Evolutionary conservation across 2,797 vertebrate species (phyloP).

Genomic region (Pangasius djambal): DNA sequence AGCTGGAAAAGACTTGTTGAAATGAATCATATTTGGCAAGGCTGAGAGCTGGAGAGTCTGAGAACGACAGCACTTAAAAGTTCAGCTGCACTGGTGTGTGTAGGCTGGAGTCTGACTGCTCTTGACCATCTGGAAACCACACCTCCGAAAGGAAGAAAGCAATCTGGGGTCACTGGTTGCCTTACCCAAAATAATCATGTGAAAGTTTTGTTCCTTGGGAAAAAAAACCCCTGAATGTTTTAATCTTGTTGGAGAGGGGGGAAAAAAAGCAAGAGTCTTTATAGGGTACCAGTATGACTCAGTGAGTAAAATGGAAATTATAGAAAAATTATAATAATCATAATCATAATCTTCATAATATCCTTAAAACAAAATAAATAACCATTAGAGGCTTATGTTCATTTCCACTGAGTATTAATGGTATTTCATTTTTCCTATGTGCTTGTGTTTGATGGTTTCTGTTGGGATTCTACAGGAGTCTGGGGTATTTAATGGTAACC

Average conservation of each 20-base stretch:
- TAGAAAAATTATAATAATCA: background rate
- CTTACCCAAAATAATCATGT: conserved; percentile 46
- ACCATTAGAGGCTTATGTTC: background rate
- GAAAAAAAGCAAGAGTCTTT: conserved; percentile 1
- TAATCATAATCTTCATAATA: background rate
- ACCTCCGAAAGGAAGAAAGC: conserved; percentile 36
- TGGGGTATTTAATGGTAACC: background rate
- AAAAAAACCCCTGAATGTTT: conserved; percentile 3
- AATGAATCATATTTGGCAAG: background rate
- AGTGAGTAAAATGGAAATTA: background rate
- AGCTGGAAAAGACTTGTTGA: conserved; percentile 17
- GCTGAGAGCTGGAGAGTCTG: conserved; percentile 16
- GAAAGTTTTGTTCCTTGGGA: conserved; percentile 19
- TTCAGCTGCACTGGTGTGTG: background rate
- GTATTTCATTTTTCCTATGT: background rate
- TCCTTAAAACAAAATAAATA: background rate
- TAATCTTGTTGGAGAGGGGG: background rate
- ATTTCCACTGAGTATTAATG: background rate
- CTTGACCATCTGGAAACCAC: conserved; percentile 31
- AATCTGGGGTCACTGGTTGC: conserved; percentile 32
- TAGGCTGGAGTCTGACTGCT: conserved; percentile 24
- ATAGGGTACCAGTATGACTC: background rate
- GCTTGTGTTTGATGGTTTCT: background rate
- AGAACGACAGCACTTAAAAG: conserved; percentile 1
- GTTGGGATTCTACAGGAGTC: background rate